Conservation (phyloP, 2,113 vertebrate genomes). For the Geothlypis trichas region DNA sequence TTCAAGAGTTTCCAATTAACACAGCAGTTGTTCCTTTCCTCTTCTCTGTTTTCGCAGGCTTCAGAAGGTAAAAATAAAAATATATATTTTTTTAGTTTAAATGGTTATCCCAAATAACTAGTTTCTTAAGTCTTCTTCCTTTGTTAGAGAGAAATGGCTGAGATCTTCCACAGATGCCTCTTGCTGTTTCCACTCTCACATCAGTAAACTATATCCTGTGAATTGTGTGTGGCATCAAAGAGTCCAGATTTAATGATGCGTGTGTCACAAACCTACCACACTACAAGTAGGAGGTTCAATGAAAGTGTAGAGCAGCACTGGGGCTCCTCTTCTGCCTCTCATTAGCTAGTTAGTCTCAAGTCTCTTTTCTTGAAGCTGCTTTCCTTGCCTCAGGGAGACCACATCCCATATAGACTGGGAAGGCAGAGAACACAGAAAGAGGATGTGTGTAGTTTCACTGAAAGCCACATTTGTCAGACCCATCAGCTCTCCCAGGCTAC, state of each 20-base stretch:
- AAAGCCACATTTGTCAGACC: neutral
- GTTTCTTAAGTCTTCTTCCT: neutral
- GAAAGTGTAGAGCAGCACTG: neutral
- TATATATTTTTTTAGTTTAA: neutral
- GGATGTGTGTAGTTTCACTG: neutral
- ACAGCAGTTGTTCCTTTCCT: neutral
- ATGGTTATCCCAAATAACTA: neutral
- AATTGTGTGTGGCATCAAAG: neutral
- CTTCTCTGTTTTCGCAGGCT: neutral
- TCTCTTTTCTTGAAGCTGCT: neutral
- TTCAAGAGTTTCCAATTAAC: neutral
- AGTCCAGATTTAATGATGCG: neutral
- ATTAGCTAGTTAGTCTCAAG: neutral
- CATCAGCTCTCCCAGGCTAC: neutral
- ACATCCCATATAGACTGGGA: neutral
- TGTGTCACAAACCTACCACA: neutral
- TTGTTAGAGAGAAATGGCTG: accelerated
- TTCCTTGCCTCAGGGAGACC: neutral
- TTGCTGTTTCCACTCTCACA: neutral
- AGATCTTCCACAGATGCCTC: neutral
- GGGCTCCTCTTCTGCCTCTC: neutral
- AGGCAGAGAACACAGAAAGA: neutral
- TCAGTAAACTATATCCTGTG: neutral
- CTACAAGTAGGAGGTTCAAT: neutral
- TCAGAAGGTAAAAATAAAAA: neutral